Conservation (phyloP, 2,113 vertebrate genomes). For the Nesogale talazaci region DNA sequence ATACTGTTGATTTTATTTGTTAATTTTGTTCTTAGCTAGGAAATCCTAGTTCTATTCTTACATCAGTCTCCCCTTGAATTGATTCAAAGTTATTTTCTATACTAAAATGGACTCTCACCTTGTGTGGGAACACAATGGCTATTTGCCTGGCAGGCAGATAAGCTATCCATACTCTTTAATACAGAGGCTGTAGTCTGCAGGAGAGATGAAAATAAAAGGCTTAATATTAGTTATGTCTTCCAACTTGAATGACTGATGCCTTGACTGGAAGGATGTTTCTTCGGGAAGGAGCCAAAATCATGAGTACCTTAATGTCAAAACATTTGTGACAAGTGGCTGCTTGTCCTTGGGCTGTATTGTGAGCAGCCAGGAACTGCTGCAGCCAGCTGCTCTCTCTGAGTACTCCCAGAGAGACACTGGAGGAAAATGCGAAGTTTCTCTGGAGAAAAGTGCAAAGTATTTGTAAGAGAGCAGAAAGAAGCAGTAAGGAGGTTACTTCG, state of each 20-base stretch:
- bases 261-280: not conserved
- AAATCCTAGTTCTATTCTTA: conserved; percentile 16
- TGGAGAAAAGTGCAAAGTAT: not conserved
- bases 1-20: not conserved
- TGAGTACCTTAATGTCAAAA: not conserved
- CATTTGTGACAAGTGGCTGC: not conserved
- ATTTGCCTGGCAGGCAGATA: conserved; percentile 9
- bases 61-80: not conserved
- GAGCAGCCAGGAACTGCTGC: not conserved
- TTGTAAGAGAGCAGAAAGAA: not conserved
- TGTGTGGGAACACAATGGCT: not conserved
- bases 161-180: not conserved
- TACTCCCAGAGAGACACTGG: not conserved
- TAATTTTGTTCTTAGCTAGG: not conserved
- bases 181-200: not conserved
- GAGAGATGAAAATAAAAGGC: not conserved
- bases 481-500: not conserved
- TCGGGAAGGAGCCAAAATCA: not conserved
- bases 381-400: not conserved
- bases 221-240: not conserved
- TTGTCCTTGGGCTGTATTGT: not conserved
- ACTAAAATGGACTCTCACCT: conserved; percentile 9
- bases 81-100: conserved; percentile 48
- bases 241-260: not conserved
- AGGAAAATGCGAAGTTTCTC: not conserved